A percentile compares a stretch with the other conserved stretches of the same genome.
Conservation (phyloP, 2,888 invertebrate genomes). For the Metacarcinus magister region DNA sequence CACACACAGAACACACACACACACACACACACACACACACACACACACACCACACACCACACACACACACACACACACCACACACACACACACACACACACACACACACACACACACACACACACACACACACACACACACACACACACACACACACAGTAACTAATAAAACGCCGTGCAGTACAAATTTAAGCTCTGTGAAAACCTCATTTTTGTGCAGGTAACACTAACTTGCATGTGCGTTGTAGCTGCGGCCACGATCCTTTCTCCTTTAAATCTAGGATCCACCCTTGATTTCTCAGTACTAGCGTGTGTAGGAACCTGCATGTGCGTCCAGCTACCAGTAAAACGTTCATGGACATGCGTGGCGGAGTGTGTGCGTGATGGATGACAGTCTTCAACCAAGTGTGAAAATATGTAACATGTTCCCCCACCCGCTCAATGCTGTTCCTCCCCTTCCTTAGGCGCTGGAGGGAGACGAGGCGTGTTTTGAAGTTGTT, state of each 20-base stretch:
- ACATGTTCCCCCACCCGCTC: not conserved
- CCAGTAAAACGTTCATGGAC: not conserved
- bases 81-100: constrained; percentile 46
- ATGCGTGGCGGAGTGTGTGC: constrained; percentile 36
- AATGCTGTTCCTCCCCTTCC: not conserved
- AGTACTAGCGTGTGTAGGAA: constrained; percentile 37
- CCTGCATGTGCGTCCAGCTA: not conserved
- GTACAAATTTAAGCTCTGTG: not conserved
- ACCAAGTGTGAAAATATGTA: constrained; percentile 26
- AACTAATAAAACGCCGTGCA: not conserved
- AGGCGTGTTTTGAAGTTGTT: not conserved
- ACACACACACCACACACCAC: too few species aligned
- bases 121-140: constrained; percentile 43
- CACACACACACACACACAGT: constrained; percentile 9
- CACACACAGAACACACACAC: too few species aligned
- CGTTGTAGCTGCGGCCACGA: constrained; percentile 8
- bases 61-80: not conserved
- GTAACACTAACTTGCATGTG: constrained; percentile 27
- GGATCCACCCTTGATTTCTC: constrained; percentile 44
- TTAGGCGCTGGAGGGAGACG: not conserved
- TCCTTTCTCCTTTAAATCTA: constrained; percentile 42
- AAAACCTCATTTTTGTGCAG: constrained; percentile 48
- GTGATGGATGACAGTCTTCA: not conserved
- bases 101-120: constrained; percentile 63
- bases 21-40: too few species aligned